phyloP scores from a whole-genome alignment of 2,113 vertebrate species.

The Chauna torquata region DNA sequence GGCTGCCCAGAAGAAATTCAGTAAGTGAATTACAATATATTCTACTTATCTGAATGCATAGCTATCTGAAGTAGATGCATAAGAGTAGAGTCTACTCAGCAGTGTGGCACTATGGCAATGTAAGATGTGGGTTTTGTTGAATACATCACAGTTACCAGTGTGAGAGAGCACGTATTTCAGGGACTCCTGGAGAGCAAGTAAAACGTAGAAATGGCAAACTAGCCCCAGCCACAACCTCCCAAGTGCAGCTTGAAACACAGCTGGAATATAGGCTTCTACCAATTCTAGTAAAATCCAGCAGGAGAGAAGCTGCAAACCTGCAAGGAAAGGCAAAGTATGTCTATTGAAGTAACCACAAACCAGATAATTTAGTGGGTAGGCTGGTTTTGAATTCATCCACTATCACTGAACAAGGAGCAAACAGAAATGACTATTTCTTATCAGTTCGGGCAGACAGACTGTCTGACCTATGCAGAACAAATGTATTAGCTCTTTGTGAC shows the following conservation, averaged over 20 bases:
- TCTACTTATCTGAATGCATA: rapidly evolving
- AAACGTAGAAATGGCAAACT: background rate
- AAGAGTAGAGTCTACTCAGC: background rate
- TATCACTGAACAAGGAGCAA: background rate
- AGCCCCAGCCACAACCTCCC: background rate
- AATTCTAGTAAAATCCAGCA: background rate
- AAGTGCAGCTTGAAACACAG: background rate
- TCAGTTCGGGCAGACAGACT: background rate
- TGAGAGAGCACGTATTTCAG: background rate
- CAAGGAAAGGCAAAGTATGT: background rate
- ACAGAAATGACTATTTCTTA: background rate
- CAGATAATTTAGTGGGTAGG: background rate
- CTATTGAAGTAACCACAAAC: background rate
- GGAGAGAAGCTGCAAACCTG: background rate
- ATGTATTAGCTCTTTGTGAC: background rate
- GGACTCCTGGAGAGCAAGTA: background rate
- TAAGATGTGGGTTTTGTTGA: background rate
- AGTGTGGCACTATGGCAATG: no score
- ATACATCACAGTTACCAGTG: background rate
- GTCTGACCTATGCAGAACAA: background rate
- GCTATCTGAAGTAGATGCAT: background rate
- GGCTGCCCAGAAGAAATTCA: background rate
- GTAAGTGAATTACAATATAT: background rate
- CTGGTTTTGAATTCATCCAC: background rate
- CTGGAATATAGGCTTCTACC: background rate